Conservation (phyloP, 2,888 invertebrate species). For the Eupithecia vulgata region DNA sequence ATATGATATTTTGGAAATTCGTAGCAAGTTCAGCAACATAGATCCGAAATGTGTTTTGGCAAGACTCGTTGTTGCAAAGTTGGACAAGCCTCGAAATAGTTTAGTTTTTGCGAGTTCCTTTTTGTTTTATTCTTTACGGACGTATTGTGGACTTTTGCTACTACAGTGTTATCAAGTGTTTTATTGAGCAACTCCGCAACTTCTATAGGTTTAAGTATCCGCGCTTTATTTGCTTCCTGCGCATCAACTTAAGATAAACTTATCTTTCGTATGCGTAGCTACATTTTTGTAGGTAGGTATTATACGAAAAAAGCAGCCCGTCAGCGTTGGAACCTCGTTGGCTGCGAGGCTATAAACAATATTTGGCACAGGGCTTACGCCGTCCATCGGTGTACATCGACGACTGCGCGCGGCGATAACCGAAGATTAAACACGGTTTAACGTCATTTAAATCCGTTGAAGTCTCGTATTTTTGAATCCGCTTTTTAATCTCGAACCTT, state of each 20-base stretch:
- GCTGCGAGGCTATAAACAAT: conserved; percentile 40
- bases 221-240: neutral
- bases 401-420: conserved; percentile 75
- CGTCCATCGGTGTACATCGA: conserved; percentile 69
- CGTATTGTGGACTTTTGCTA: conserved; percentile 34
- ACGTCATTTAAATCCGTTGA: conserved; percentile 61
- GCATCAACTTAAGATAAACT: neutral
- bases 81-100: conserved; percentile 42
- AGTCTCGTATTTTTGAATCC: conserved; percentile 58
- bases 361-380: conserved; percentile 63
- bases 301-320: conserved; percentile 13
- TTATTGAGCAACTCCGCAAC: conserved; percentile 3
- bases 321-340: conserved; percentile 27
- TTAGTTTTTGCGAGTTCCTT: conserved; percentile 34
- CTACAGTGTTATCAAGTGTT: conserved; percentile 29
- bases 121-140: conserved; percentile 35
- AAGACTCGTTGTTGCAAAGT: conserved; percentile 44
- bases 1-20: conserved; percentile 46
- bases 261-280: neutral
- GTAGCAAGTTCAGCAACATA: conserved; percentile 42
- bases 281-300: neutral
- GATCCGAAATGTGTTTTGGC: conserved; percentile 48
- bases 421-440: conserved; percentile 73
- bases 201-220: neutral
- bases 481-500: conserved; percentile 49